Conservation (phyloP, 1,140 invertebrate species). For the Tetragonula clypearis region DNA sequence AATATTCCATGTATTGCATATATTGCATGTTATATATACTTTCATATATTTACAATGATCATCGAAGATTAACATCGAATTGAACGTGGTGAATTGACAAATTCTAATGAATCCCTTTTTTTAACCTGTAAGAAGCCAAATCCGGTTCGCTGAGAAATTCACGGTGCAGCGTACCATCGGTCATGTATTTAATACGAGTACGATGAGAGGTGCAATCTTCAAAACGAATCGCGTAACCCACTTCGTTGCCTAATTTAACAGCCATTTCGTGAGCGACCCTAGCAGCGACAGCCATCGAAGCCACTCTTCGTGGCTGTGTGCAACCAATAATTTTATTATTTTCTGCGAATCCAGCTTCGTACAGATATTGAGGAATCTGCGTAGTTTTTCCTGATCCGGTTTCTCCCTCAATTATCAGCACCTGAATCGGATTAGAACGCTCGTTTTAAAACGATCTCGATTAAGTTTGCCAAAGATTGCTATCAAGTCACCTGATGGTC, state of each 20-base stretch:
- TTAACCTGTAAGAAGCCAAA: constrained; percentile 90
- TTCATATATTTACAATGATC: neutral
- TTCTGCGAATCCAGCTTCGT: constrained; percentile 94
- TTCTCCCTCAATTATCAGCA: constrained; percentile 98
- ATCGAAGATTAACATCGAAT: too few species aligned
- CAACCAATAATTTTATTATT: constrained; percentile 90
- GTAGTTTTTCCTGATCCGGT: constrained; percentile 99
- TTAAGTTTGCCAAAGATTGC: neutral
- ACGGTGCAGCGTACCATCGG: constrained; percentile 98
- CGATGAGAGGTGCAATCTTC: constrained; percentile 99
- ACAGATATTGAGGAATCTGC: constrained; percentile 98
- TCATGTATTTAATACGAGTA: constrained; percentile 99
- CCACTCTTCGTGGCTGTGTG: constrained; percentile 93
- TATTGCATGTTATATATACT: neutral
- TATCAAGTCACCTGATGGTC: constrained; percentile 90
- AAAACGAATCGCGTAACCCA: constrained; percentile 99
- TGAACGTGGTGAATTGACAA: neutral
- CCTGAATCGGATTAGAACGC: constrained; percentile 68
- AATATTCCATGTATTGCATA: neutral
- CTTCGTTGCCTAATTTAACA: constrained; percentile 98
- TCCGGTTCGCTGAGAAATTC: constrained; percentile 99
- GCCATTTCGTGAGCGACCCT: constrained; percentile 99
- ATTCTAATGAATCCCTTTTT: neutral
- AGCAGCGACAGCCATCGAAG: constrained; percentile 99
- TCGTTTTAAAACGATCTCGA: constrained; percentile 10